Conservation (phyloP, 2,797 vertebrate genomes). For the Anguilla anguilla region DNA sequence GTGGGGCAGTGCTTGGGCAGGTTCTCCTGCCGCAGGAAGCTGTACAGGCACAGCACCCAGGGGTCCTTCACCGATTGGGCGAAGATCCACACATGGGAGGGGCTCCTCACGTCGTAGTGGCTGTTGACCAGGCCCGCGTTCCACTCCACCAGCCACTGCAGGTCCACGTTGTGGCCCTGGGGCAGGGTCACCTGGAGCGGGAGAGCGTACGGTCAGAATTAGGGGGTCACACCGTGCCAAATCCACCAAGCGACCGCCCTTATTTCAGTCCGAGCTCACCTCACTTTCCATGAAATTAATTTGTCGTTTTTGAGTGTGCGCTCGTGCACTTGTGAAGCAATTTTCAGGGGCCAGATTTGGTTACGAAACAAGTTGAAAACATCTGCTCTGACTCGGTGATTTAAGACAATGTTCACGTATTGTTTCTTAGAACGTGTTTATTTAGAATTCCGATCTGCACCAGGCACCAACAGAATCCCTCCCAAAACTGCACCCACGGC, state of each 20-base stretch:
- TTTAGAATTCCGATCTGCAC: neutral
- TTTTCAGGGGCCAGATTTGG: neutral
- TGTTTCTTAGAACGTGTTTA: neutral
- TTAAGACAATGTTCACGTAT: neutral
- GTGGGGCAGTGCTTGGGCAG: conserved; percentile 93
- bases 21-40: conserved; percentile 95
- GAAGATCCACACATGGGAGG: conserved; percentile 98
- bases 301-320: neutral
- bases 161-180: conserved; percentile 88
- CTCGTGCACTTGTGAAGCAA: neutral
- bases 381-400: neutral
- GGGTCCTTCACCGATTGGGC: conserved; percentile 96
- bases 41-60: conserved; percentile 97
- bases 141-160: conserved; percentile 98
- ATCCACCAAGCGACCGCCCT: neutral
- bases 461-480: conserved; percentile 27
- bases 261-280: neutral
- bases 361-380: neutral
- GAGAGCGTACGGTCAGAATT: neutral
- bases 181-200: conserved; percentile 80
- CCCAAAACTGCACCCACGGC: neutral
- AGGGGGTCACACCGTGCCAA: neutral
- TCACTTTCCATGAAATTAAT: neutral
- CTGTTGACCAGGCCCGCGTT: conserved; percentile 93
- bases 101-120: conserved; percentile 96